Percentiles rank a stretch among this genome's conserved stretches.
Evolutionary conservation across 2,797 vertebrate genomes (phyloP).

Genomic region (Pseudochirops cupreus): DNA sequence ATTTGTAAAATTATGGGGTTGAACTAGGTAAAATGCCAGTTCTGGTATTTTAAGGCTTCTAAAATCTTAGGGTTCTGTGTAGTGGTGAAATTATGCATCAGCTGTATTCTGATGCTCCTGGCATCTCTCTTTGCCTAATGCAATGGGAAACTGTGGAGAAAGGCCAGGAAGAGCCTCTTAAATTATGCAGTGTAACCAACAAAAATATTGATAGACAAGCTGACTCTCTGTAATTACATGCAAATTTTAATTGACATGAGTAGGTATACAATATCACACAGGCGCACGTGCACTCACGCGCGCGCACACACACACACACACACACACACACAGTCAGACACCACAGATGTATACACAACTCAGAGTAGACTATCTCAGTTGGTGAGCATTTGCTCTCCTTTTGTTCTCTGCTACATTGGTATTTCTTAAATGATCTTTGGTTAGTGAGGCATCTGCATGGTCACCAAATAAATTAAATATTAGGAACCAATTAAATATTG

Average conservation of each 20-base stretch:
- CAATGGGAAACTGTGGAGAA: neutral
- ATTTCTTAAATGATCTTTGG: neutral
- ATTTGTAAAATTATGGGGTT: neutral
- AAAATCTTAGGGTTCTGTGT: neutral
- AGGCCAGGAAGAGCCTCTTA: neutral
- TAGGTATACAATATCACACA: neutral
- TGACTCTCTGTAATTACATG: slow-evolving; percentile 2
- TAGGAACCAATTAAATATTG: slow-evolving; percentile 51
- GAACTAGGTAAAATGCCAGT: neutral
- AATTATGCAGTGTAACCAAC: slow-evolving; percentile 7
- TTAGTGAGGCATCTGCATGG: neutral
- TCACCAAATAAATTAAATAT: slow-evolving; percentile 21
- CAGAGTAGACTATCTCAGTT: neutral
- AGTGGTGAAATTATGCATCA: neutral
- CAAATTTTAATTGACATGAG: slow-evolving; percentile 2
- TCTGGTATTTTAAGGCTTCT: neutral
- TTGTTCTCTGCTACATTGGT: neutral
- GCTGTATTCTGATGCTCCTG: neutral
- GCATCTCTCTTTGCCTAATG: neutral
- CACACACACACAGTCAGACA: neutral
- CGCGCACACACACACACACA: neutral
- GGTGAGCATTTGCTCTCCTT: neutral
- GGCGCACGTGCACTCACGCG: neutral
- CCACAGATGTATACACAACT: neutral
- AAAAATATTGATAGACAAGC: slow-evolving; percentile 3